phyloP scores from a whole-genome alignment of 2,113 vertebrate species.

The Cyprinodon variegatus region DNA sequence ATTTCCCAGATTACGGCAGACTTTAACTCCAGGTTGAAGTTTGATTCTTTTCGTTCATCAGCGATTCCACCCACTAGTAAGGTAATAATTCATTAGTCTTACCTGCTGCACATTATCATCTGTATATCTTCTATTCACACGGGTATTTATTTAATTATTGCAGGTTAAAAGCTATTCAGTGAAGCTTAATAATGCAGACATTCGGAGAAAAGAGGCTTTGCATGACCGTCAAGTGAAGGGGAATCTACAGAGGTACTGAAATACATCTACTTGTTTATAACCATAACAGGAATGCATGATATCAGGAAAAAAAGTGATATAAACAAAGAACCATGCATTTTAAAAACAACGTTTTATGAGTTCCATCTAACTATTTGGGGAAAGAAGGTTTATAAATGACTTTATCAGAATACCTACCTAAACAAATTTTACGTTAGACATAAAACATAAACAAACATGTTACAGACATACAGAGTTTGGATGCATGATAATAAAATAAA shows the following conservation, averaged over 20 bases:
- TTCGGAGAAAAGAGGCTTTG: constrained; percentile 86
- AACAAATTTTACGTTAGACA: too few species aligned
- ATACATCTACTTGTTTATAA: too few species aligned
- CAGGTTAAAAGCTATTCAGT: constrained; percentile 81
- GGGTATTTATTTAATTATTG: background rate
- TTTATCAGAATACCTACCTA: too few species aligned
- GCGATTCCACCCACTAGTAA: constrained; percentile 56
- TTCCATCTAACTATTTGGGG: too few species aligned
- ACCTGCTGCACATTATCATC: background rate
- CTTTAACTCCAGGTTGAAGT: constrained; percentile 70
- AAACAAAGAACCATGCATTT: too few species aligned
- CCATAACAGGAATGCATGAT: too few species aligned
- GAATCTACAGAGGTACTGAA: constrained; percentile 84
- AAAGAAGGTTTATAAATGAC: too few species aligned
- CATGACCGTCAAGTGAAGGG: constrained; percentile 83
- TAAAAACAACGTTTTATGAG: too few species aligned
- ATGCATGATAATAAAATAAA: background rate
- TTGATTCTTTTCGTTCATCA: constrained; percentile 53
- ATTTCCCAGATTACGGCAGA: constrained; percentile 73
- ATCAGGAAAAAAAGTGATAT: too few species aligned
- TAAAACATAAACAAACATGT: background rate
- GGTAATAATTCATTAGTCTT: constrained; percentile 25
- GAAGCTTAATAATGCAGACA: constrained; percentile 88
- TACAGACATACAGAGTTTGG: background rate
- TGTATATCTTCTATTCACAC: background rate